Base-by-base conservation (phyloP, 2,113 vertebrate genomes). In the Melanerpes aurifrons region DNA sequence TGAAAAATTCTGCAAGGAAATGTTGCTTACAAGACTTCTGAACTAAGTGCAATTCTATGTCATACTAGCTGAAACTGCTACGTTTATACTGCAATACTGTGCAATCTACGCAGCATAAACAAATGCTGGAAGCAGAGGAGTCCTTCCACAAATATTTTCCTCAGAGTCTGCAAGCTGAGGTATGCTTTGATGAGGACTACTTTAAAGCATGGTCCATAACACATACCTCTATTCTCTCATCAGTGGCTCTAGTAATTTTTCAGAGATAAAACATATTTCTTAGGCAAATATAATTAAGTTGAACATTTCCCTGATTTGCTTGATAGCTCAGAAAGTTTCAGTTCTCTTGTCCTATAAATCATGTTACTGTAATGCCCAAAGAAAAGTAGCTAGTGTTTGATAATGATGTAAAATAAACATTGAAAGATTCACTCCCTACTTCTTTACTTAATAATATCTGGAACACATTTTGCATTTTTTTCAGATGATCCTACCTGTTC, bases 331-430 rank as follows among this genome's bases (percentile, higher is more conserved):
- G 22, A 64, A 79, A 84, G 67, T 62, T 84, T 84, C 62, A 69
- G 29, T 73, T 94, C 56, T 32, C 43, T 78, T 32, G 53, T 75
- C 31, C 61, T 61, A 83, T 71, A 86, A 92, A 89, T 86, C 37
- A 64, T 1, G 1, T 56, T 75, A 73, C n/a, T 83, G 73, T 83
- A 71, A 32, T 12, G 78, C 20, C 32, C 19, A 63, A 53, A 73
- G 21, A 29, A 63, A 87, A 82, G 32, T 13, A 89, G 59, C 37
- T 74, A 70, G 21, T 32, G 53, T 68, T 81, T 85, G 37, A 85
- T 89, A 89, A 75, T 48, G 9, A 79, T 26, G 31, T 62, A 87
- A 95, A 94, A 93, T 58, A 87, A 89, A 82, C 67, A 77, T 16
- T 26, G 43, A 58, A 82, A 76, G 50, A 89, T 82, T 77, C 10